A percentile compares a stretch with the other conserved stretches of the same genome.
These are phyloP conservation scores for Hemichromis elongatus DNA, from an alignment of 2,113 vertebrate species.

Conservation along the genomic window DNA sequence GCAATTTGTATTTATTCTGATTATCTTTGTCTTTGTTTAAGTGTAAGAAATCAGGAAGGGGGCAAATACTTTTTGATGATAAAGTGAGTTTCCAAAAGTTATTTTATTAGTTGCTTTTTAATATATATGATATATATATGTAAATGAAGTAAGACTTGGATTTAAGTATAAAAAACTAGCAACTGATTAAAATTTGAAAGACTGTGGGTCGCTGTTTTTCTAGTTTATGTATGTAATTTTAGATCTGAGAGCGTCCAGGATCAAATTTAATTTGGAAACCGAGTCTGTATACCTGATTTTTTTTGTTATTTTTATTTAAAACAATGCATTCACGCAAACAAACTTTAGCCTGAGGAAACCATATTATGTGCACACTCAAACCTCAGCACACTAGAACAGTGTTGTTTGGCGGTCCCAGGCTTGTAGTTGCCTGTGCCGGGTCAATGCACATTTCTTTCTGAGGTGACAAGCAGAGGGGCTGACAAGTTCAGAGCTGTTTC, in stretches of 20 bases:
- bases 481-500: conserved; percentile 66
- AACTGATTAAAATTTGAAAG: neutral
- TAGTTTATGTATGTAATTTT: neutral
- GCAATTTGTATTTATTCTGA: neutral
- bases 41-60: neutral
- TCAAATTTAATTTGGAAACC: neutral
- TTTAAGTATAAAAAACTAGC: neutral
- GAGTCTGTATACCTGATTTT: neutral
- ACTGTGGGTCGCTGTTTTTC: neutral
- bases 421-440: conserved; percentile 22
- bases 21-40: neutral
- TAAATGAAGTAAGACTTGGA: neutral
- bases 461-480: conserved; percentile 38
- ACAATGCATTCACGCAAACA: neutral
- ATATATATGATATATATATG: no score
- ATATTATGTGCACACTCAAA: neutral
- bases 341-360: neutral
- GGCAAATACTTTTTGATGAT: neutral
- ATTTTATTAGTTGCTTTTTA: neutral
- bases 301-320: neutral
- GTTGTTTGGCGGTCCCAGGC: conserved; percentile 35
- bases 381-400: neutral
- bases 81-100: neutral
- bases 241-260: neutral
- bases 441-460: conserved; percentile 51